A percentile compares a stretch with the other conserved stretches of the same genome.
These are phyloP conservation scores for Opisthocomus hoazin DNA, from an alignment of 2,113 vertebrate genomes.

Conservation along the genomic window DNA sequence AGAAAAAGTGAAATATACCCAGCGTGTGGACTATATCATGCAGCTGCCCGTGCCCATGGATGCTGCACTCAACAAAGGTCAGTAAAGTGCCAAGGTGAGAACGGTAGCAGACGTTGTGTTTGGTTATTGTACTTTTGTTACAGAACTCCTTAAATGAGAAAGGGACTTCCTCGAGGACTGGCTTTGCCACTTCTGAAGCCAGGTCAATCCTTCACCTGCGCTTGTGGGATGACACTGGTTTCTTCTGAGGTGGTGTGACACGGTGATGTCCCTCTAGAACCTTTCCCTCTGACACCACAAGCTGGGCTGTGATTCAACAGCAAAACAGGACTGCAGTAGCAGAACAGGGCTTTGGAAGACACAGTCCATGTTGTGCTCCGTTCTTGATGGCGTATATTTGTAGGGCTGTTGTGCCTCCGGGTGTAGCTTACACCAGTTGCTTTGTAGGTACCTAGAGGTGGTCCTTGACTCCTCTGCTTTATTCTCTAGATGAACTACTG, in stretches of 20 bases:
- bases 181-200: neutral
- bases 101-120: neutral
- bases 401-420: neutral
- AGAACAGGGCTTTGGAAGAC: neutral
- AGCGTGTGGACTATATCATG: constrained; percentile 95
- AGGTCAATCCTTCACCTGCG: neutral
- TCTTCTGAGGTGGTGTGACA: neutral
- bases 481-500: constrained; percentile 84
- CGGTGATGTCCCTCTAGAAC: neutral
- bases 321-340: neutral
- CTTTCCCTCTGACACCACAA: neutral
- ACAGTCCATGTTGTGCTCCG: neutral
- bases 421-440: neutral
- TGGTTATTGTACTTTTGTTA: neutral
- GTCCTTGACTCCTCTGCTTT: neutral
- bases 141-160: neutral
- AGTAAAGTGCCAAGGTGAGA: neutral
- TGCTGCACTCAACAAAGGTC: constrained; percentile 94
- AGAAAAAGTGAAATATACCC: constrained; percentile 96
- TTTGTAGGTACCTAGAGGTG: neutral
- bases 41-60: constrained; percentile 97
- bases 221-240: neutral
- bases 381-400: neutral
- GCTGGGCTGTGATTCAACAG: neutral
- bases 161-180: neutral